Percentiles rank a stretch among this genome's conserved stretches.
Conservation (phyloP, 37 sponge, comb jelly and placozoan species). For the Spongilla lacustris region DNA sequence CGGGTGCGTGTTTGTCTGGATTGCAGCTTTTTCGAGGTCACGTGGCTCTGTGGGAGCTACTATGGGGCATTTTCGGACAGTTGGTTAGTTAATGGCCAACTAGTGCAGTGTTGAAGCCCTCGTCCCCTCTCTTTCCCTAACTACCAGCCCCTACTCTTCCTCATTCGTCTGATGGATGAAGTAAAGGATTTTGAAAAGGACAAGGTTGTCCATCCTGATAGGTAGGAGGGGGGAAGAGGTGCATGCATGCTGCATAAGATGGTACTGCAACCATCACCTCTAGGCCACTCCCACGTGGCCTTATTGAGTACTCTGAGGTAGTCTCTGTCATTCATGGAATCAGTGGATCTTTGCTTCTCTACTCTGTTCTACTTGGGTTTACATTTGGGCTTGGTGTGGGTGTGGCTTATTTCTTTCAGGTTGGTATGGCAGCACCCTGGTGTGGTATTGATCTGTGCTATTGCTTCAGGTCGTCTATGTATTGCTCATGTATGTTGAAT, state of each 20-base stretch:
- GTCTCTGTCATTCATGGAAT: constrained; percentile 32
- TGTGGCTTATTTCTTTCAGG: constrained; percentile 45
- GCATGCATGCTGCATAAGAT: not conserved
- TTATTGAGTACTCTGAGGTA: constrained; percentile 60
- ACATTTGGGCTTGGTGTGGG: constrained; percentile 38
- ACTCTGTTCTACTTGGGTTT: constrained; percentile 30
- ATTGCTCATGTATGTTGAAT: constrained; percentile 85
- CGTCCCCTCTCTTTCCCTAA: not conserved
- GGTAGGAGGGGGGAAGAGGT: constrained; percentile 23
- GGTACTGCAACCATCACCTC: not conserved
- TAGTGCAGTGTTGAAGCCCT: not conserved
- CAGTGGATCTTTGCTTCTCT: constrained; percentile 16
- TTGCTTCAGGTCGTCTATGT: constrained; percentile 60
- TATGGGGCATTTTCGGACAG: constrained; percentile 55
- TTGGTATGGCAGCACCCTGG: not conserved
- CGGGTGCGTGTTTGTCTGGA: constrained; percentile 66
- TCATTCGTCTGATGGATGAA: constrained; percentile 87
- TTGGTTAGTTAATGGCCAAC: constrained; percentile 27
- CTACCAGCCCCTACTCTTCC: constrained; percentile 50
- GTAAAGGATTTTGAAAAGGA: constrained; percentile 89
- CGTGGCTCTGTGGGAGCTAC: constrained; percentile 53
- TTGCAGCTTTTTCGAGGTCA: constrained; percentile 41
- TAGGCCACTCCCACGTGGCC: constrained; percentile 82
- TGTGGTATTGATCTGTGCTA: not conserved
- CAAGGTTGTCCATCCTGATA: constrained; percentile 76